Evolutionary conservation across 2,888 invertebrate species (phyloP).

Genomic region (Drosophila antonietae): DNA sequence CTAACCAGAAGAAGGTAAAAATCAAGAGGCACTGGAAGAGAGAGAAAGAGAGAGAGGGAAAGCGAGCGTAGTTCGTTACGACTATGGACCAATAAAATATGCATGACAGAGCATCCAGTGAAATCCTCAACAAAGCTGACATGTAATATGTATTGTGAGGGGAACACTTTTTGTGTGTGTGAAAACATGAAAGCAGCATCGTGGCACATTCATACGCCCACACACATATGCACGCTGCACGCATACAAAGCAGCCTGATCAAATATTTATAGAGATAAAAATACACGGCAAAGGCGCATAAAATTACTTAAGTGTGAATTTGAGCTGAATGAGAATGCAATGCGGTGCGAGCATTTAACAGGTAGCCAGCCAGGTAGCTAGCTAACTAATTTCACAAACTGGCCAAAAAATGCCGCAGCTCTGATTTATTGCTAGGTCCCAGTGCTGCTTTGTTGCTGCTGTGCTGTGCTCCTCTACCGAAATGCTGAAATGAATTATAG

Average conservation of each 20-base stretch:
- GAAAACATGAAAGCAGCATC: conserved; percentile 30
- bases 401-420: conserved; percentile 27
- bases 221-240: conserved; percentile 8
- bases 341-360: conserved; percentile 39
- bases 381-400: conserved; percentile 45
- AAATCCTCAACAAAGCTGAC: conserved; percentile 64
- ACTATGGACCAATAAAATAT: conserved; percentile 49
- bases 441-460: conserved; percentile 5
- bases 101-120: conserved; percentile 37
- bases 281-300: conserved; percentile 42
- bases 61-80: neutral
- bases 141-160: conserved; percentile 47
- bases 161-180: conserved; percentile 25
- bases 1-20: neutral
- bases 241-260: conserved; percentile 47
- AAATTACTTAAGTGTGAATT: conserved; percentile 52
- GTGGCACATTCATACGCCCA: conserved; percentile 8
- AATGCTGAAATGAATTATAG: conserved; percentile 52
- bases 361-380: conserved; percentile 13
- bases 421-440: conserved; percentile 53
- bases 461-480: neutral
- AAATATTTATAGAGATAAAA: conserved; percentile 62
- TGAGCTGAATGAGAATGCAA: conserved; percentile 32
- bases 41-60: neutral
- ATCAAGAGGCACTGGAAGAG: neutral